Evolutionary conservation across 2,113 vertebrate species (phyloP), one percentile per base, ranked within the genome.

Genomic region (Potamarius usumacintae): DNA sequence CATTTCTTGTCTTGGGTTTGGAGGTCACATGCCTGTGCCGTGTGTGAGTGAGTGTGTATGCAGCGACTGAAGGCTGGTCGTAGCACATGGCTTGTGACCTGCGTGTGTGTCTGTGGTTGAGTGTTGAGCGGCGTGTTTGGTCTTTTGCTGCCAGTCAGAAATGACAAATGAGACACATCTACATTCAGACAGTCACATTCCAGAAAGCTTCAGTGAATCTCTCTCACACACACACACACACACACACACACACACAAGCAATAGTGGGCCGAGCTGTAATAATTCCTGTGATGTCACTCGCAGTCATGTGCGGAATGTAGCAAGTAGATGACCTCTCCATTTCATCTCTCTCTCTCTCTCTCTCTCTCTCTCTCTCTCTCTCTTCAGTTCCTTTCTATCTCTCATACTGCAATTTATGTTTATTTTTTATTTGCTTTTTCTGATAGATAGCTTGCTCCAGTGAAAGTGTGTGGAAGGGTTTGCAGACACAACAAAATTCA

Each of bases 281-380:
- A 90, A 88, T 91, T 74, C 92, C 62, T 88, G 91, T 86, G 84
- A 87, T 17, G 76, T 89, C 85, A 90, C 86, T 90, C 82, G 67
- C 85, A 84, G 83, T 88, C 79, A 42, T 65, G 80, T 86, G 88
- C 78, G 88, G 91, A 93, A 93, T 92, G 89, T 88, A 77, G 76
- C 71, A 80, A 83, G 30, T 76, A 81, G 57, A 69, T 83, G 87
- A 58, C 65, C 71, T 79, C 65, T 55, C 18, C 83, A 62, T 83
- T 78, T 62, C 53, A 79, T 79, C 2, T 57, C 53, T 18, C 6
- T 79, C 77, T 30, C 52, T 79, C 52, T 78, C 25, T 53, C 11
- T 78, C 52, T 18, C 42, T 69, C 55, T 80, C 83, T 34, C 67
- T 62, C 52, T 22, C 42, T 84, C 50, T 76, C 69, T 58, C 34